Evolutionary conservation across 2,888 invertebrate genomes (phyloP), one percentile per base, ranked within the genome.

Genomic region (Plebejus melissa): DNA sequence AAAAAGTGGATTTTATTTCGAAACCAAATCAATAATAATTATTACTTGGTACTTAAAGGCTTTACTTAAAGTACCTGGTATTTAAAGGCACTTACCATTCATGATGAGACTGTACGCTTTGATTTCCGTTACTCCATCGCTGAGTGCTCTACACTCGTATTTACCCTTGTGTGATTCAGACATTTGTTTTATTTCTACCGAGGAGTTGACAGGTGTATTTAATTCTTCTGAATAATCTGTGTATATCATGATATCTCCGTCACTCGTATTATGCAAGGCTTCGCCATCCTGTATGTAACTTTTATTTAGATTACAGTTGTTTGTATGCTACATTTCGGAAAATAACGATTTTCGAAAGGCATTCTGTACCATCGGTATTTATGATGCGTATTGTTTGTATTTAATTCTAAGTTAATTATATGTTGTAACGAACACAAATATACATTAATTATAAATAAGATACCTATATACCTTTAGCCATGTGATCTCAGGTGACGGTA

Each of bases 401-500:
- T 46, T 46, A 9, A 46, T 9, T 46, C 41, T 41, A 41, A 41
- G 7, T 41, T 11, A 46, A 38, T 38, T 38, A 38, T 38, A 38
- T 38, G 7, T 46, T 46, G 46, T 46, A 9, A 46, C 46, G 46
- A 46, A 0, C 46, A 0, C 9, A 46, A 46, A 46, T 38, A 41
- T 9, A 41, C 41, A 41, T 38, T 38, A 6, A 38, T 38, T 79
- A 28, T 77, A 54, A 50, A 13, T 13, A 1, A 54, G 16, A 79
- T 38, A 81, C 50, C 83, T 1, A 58, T 7, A 84, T 94, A 96
- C 97, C 94, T 96, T 96, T 79, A 88, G 95, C 97, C 97, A 97
- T 0, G 84, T 86, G 1, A 97, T 92, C 0, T 79, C 84, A 0
- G 97, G 97, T 74, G 90, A 93, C 0, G 97, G 97, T 57, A 95